These are phyloP conservation scores for Panthera leo DNA, from an alignment of 2,113 vertebrate genomes.

Conservation along the genomic window DNA sequence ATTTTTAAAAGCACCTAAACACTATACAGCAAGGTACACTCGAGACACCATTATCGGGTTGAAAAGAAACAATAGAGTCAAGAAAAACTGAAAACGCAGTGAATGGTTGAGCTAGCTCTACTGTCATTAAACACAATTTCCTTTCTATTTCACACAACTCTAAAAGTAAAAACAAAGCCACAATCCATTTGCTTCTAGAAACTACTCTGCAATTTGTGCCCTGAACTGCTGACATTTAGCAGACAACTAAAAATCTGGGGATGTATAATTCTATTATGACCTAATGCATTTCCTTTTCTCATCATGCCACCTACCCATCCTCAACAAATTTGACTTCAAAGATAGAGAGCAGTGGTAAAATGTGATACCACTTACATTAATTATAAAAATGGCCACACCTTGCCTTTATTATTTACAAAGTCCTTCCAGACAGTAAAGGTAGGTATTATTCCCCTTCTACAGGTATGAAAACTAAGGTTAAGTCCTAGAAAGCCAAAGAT, in stretches of 20 bases:
- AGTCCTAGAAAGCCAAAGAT: not conserved
- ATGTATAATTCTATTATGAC: not conserved
- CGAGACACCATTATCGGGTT: not conserved
- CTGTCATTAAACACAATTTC: slow-evolving; percentile 55
- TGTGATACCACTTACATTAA: slow-evolving; percentile 73
- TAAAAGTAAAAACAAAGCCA: slow-evolving; percentile 70
- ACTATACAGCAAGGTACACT: not conserved
- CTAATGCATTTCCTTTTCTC: not conserved
- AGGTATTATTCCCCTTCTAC: not conserved
- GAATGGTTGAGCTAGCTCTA: not conserved
- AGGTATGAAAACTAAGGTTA: not conserved
- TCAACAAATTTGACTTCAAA: slow-evolving; percentile 51
- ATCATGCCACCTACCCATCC: not conserved
- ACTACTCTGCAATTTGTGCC: slow-evolving; percentile 41
- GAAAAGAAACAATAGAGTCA: slow-evolving; percentile 22
- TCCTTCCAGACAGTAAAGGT: not conserved
- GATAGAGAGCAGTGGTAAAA: slow-evolving; percentile 77
- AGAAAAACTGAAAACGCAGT: slow-evolving; percentile 34
- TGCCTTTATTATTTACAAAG: not conserved
- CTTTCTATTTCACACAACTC: slow-evolving; percentile 58
- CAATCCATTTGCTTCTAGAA: slow-evolving; percentile 60
- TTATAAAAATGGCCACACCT: slow-evolving; percentile 64
- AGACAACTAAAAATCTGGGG: not conserved
- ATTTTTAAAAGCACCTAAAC: not conserved
- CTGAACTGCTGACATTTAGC: slow-evolving; percentile 44